phyloP scores from a whole-genome alignment of 2,888 invertebrate species.

The Nymphalis urticae region DNA sequence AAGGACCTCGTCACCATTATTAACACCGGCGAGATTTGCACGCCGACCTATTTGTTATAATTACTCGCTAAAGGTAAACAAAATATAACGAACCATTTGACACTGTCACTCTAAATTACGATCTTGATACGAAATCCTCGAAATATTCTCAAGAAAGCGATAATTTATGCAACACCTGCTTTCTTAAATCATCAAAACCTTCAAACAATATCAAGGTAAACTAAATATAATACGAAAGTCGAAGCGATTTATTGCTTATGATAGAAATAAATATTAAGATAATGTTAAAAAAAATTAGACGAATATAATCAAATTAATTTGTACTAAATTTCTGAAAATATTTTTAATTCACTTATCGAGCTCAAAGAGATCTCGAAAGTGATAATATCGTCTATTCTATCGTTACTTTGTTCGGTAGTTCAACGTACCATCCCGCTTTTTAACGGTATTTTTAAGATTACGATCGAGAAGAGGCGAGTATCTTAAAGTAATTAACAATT shows the following conservation, averaged over 20 bases:
- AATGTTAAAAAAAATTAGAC: neutral
- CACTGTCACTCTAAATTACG: slow-evolving; percentile 67
- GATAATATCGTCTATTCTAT: slow-evolving; percentile 25
- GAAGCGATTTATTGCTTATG: neutral
- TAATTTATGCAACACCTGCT: slow-evolving; percentile 58
- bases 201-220: slow-evolving; percentile 45
- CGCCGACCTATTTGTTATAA: slow-evolving; percentile 64
- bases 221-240: slow-evolving; percentile 15
- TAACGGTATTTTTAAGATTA: slow-evolving; percentile 35
- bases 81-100: slow-evolving; percentile 67
- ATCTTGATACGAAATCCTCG: slow-evolving; percentile 43
- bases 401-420: slow-evolving; percentile 19
- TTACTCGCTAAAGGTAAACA: slow-evolving; percentile 61
- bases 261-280: slow-evolving; percentile 2
- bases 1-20: slow-evolving; percentile 51
- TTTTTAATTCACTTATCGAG: slow-evolving; percentile 11
- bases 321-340: neutral
- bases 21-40: slow-evolving; percentile 49
- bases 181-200: slow-evolving; percentile 54
- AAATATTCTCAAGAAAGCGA: slow-evolving; percentile 47
- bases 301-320: slow-evolving; percentile 1
- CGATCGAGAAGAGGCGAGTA: slow-evolving; percentile 44
- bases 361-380: slow-evolving; percentile 18
- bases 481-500: slow-evolving; percentile 60
- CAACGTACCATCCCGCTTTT: slow-evolving; percentile 24